Base-by-base conservation (phyloP, 2,888 invertebrate species). In the Polydesmus complanatus region DNA sequence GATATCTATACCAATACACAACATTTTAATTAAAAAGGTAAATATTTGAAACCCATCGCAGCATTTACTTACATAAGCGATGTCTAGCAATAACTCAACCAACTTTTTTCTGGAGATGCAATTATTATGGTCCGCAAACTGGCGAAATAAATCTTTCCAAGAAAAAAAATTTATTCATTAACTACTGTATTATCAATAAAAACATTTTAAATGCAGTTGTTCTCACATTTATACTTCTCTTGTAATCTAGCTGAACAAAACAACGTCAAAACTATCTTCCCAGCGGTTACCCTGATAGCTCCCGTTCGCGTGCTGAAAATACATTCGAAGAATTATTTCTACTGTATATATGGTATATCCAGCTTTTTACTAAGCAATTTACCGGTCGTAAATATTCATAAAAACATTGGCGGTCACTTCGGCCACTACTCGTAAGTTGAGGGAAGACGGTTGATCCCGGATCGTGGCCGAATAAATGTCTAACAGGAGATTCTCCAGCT, bases 391-490 rank as follows among this genome's bases (percentile, higher is more conserved):
- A 66, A 82, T 77, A 74, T 83, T 82, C 26, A 83, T 77, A 61
- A 86, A 73, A 66, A 84, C 79, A 73, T 82, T 83, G 58, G 83
- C 77, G 68, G 82, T 74, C 61, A 84, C 71, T 71, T 85, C 83
- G 48, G 83, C 81, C 23, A 80, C 78, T 63, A 80, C 71, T 69
- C 83, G 82, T 26, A 83, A 78, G 8, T 62, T 54, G 68, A 84
- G 80, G 56, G 68, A 61, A 19, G 64, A 48, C n/a, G 63, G 72
- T 53, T 80, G 80, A 69, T 83, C 83, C 68, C 84, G 85, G 68
- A 82, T 80, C 0, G 83, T 81, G 22, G 84, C 84, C 75, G 84
- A 84, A 71, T 82, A 85, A 64, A 87, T 83, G 68, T 86, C 86
- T 1, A 81, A 81, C 3, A 88, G 74, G 19, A 88, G 80, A 54